Conservation (phyloP, 2,113 vertebrate genomes). For the Manacus vitellinus region DNA sequence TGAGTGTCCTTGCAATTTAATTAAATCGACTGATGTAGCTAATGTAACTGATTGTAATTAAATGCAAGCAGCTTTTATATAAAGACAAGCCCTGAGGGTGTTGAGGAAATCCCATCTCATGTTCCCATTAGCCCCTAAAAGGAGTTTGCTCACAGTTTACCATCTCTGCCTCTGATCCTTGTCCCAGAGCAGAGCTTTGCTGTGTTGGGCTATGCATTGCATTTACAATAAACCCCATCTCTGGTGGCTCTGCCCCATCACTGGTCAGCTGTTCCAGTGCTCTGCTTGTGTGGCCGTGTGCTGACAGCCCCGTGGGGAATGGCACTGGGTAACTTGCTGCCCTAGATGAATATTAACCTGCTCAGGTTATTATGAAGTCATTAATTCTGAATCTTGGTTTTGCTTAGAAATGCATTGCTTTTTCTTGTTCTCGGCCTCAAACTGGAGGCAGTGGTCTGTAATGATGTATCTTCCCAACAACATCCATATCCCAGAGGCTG, state of each 20-base stretch:
- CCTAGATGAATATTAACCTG: not conserved
- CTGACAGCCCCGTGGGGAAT: not conserved
- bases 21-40: slow-evolving; percentile 61
- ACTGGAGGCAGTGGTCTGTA: not conserved
- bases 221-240: accelerated
- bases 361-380: not conserved
- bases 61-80: slow-evolving; percentile 39
- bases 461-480: not conserved
- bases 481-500: not conserved
- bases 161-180: not conserved
- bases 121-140: slow-evolving; percentile 21
- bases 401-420: not conserved
- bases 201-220: not conserved
- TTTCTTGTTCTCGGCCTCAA: not conserved
- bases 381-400: not conserved
- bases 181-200: not conserved
- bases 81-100: slow-evolving; percentile 45
- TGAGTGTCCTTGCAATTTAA: slow-evolving; percentile 65
- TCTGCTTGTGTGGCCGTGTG: accelerated
- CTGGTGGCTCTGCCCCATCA: not conserved
- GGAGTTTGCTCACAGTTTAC: not conserved
- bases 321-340: not conserved
- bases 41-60: slow-evolving; percentile 67
- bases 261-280: not conserved
- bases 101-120: slow-evolving; percentile 51